phyloP scores from a whole-genome alignment of 2,113 vertebrate species.

The crab-eating macaque (Macaca fascicularis) region T2T-MFA8v1.1 NC_088376.1:114108501-114109000 shows the following conservation, averaged over 20 bases:
- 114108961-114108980: neutral
- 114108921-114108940: neutral
- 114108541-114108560: neutral
- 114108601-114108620: neutral
- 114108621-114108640: neutral
- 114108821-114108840: slow-evolving; percentile 7
- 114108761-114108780: neutral
- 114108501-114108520: neutral
- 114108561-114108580: neutral
- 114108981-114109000: neutral
- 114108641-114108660: neutral
- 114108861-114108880: neutral
- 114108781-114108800: neutral
- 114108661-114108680: neutral
- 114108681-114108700: neutral
- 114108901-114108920: neutral
- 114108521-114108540: neutral
- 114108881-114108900: neutral
- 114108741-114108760: neutral
- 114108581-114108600: neutral
- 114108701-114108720: neutral
- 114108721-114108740: neutral
- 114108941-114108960: neutral
- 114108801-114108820: neutral
- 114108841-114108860: neutral